Conservation (phyloP, 1,140 invertebrate species). For the Bombus confusus region DNA sequence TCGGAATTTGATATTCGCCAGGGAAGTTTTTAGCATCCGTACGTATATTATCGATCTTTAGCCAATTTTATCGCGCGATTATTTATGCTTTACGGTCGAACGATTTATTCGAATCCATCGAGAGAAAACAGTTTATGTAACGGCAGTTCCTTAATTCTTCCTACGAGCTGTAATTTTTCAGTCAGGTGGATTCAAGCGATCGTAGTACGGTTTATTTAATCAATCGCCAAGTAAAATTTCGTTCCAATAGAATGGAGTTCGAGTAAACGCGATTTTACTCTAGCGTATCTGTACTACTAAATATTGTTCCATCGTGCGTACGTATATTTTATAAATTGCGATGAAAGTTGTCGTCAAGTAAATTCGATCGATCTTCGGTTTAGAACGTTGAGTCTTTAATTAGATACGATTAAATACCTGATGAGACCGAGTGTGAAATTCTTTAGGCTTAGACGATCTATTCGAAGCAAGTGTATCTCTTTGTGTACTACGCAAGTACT, state of each 20-base stretch:
- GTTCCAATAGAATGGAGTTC: too few species aligned
- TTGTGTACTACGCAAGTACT: neutral
- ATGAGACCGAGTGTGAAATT: too few species aligned
- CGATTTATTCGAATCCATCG: neutral
- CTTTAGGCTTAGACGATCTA: neutral
- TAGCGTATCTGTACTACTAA: neutral
- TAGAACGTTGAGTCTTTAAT: neutral
- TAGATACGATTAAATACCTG: neutral
- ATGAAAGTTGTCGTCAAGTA: too few species aligned
- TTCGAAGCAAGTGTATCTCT: slow-evolving; percentile 2
- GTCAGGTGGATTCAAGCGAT: too few species aligned
- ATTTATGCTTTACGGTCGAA: neutral
- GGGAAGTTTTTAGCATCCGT: too few species aligned
- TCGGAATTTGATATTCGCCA: neutral
- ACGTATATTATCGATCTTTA: neutral
- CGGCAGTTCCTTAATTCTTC: neutral
- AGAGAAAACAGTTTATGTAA: neutral
- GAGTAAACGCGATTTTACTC: neutral
- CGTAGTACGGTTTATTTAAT: neutral
- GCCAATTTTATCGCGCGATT: neutral
- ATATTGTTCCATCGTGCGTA: neutral
- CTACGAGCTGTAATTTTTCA: neutral
- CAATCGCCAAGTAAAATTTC: neutral
- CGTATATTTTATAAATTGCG: too few species aligned
- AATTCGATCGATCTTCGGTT: too few species aligned